phyloP scores from a whole-genome alignment of 2,113 vertebrate genomes.

The Gadus macrocephalus region DNA sequence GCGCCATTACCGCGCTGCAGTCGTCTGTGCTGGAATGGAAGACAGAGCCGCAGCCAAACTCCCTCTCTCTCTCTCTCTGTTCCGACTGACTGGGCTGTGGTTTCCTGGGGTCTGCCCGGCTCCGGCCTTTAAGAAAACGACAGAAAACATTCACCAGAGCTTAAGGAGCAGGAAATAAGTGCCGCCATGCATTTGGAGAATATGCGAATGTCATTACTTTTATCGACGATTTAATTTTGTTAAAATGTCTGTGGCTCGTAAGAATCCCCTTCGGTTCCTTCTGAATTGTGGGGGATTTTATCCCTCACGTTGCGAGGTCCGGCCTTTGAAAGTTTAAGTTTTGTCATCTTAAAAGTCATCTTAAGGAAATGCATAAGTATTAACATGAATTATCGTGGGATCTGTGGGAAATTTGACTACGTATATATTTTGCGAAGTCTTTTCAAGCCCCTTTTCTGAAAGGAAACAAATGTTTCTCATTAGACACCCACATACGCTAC shows the following conservation, averaged over 20 bases:
- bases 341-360: too few relatives aligned
- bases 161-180: slow-evolving; percentile 33
- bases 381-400: too few relatives aligned
- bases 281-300: neutral
- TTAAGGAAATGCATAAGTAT: too few relatives aligned
- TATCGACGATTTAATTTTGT: slow-evolving; percentile 11
- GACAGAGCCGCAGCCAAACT: slow-evolving; percentile 26
- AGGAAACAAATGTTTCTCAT: too few relatives aligned
- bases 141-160: slow-evolving; percentile 32
- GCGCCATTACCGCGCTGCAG: slow-evolving; percentile 16
- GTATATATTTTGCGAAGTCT: too few relatives aligned
- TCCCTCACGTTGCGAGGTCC: too few relatives aligned
- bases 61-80: neutral
- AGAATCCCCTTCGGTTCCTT: too few relatives aligned
- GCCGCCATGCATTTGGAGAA: slow-evolving; percentile 1
- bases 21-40: slow-evolving; percentile 42
- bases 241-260: neutral
- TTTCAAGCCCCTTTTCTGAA: too few relatives aligned
- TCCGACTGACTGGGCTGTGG: slow-evolving; percentile 38
- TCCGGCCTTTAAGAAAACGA: slow-evolving; percentile 12
- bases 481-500: too few relatives aligned
- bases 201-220: slow-evolving; percentile 15
- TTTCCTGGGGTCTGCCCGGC: slow-evolving; percentile 36
- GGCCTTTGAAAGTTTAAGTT: too few relatives aligned
- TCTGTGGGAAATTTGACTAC: too few relatives aligned